Evolutionary conservation across 1,140 invertebrate species (phyloP).

Genomic region (Pomacea maculata): DNA sequence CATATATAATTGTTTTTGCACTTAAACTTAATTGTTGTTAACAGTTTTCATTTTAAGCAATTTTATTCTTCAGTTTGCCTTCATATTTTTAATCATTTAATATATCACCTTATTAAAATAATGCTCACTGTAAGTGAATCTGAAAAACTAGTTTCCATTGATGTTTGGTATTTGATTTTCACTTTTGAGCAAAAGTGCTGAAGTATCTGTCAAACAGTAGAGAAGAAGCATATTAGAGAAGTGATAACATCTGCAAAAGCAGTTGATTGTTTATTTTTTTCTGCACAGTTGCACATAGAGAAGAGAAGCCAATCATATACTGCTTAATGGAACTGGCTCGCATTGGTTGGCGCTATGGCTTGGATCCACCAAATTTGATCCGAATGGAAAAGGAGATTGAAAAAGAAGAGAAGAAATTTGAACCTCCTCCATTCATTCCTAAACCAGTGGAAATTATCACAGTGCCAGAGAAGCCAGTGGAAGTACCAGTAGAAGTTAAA

Average conservation of each 20-base stretch:
- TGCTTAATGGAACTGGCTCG: conserved; percentile 91
- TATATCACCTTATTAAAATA: too few species aligned
- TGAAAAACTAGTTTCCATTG: too few species aligned
- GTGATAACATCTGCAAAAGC: too few species aligned
- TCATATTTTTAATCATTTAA: neutral
- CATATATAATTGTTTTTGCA: neutral
- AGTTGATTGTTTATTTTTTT: too few species aligned
- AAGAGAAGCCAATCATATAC: conserved; percentile 93
- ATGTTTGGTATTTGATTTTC: too few species aligned
- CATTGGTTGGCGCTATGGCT: conserved; percentile 85
- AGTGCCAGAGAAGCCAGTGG: conserved; percentile 4
- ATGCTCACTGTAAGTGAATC: too few species aligned
- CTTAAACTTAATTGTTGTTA: neutral
- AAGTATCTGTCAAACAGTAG: too few species aligned
- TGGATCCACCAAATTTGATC: conserved; percentile 91
- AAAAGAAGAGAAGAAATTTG: conserved; percentile 22
- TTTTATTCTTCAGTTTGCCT: too few species aligned
- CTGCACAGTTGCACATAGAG: conserved; percentile 72
- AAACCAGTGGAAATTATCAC: neutral
- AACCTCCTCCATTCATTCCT: conserved; percentile 15
- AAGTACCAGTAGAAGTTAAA: conserved; percentile 12
- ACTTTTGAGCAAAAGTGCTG: too few species aligned
- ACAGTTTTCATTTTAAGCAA: too few species aligned
- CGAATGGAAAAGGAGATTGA: conserved; percentile 97
- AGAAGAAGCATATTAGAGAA: too few species aligned